Percentiles rank a stretch among this genome's conserved stretches.
These are phyloP conservation scores for Euplexia lucipara DNA, from an alignment of 2,888 invertebrate species.

Conservation along the genomic window DNA sequence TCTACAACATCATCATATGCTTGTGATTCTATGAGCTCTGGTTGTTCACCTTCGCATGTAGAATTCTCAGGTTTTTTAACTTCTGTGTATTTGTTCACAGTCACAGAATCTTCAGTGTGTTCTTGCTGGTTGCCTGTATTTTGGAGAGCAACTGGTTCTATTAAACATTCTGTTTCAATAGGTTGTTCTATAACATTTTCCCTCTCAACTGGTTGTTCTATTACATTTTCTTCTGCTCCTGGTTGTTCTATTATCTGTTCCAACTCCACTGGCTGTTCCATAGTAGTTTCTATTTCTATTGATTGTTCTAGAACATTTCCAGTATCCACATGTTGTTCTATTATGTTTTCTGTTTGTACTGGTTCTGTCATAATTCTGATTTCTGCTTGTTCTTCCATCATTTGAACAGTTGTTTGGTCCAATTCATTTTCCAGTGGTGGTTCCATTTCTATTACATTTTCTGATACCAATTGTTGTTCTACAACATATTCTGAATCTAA, in stretches of 20 bases:
- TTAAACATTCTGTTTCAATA: constrained; percentile 26
- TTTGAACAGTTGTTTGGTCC: constrained; percentile 20
- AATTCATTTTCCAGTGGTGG: constrained; percentile 26
- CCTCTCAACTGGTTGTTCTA: constrained; percentile 17
- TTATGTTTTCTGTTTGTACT: constrained; percentile 4
- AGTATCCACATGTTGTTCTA: constrained; percentile 23
- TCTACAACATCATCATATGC: constrained; percentile 61
- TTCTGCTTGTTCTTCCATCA: constrained; percentile 22
- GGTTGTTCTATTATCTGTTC: constrained; percentile 33
- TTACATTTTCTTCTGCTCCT: constrained; percentile 11
- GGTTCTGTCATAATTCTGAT: constrained; percentile 4
- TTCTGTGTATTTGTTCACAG: constrained; percentile 35
- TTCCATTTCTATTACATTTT: constrained; percentile 24
- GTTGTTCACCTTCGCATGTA: constrained; percentile 33
- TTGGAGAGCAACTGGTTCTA: constrained; percentile 19
- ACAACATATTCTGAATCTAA: constrained; percentile 22
- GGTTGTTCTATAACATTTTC: constrained; percentile 23
- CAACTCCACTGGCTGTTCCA: constrained; percentile 13
- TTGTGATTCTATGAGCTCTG: constrained; percentile 56
- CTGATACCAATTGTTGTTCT: constrained; percentile 26
- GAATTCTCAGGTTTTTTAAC: constrained; percentile 28
- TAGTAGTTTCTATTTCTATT: constrained; percentile 5
- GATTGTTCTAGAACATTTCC: constrained; percentile 19
- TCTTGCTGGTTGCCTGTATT: constrained; percentile 22
- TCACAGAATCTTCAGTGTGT: constrained; percentile 25